phyloP scores from a whole-genome alignment of 2,888 invertebrate genomes.

The Oscheius sp. region DNA sequence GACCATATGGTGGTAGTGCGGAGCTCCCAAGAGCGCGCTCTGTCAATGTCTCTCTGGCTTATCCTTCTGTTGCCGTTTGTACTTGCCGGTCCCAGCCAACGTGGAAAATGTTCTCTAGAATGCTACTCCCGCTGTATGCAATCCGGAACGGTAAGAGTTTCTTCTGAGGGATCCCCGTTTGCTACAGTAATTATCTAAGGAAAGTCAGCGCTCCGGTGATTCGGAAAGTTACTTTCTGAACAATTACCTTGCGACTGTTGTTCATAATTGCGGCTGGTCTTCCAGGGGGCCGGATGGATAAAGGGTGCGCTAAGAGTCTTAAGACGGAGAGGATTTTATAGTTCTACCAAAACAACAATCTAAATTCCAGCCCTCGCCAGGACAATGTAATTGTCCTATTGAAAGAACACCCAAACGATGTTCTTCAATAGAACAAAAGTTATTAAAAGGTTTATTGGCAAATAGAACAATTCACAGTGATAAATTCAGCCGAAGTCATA shows the following conservation, averaged over 20 bases:
- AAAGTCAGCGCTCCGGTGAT: constrained; percentile 7
- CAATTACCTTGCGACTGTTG: constrained; percentile 26
- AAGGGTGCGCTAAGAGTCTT: constrained; percentile 4
- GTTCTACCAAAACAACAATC: constrained; percentile 1
- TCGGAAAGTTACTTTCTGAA: constrained; percentile 12
- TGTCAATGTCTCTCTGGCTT: constrained; percentile 20
- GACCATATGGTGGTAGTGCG: constrained; percentile 19
- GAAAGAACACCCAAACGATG: constrained; percentile 45
- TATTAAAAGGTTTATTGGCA: background rate
- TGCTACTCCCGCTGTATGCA: constrained; percentile 62
- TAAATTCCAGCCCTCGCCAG: constrained; percentile 52
- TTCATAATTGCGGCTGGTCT: constrained; percentile 15
- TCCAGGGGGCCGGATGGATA: constrained; percentile 14
- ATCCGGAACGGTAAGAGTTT: constrained; percentile 58
- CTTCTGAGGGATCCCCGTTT: background rate
- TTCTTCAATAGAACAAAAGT: constrained; percentile 40
- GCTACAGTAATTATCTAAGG: background rate
- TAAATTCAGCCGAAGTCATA: constrained; percentile 49
- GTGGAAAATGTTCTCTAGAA: constrained; percentile 61
- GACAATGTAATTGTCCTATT: constrained; percentile 62
- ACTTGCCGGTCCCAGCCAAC: constrained; percentile 36
- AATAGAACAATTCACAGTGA: background rate
- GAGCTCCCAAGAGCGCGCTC: constrained; percentile 2
- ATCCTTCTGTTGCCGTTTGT: constrained; percentile 15
- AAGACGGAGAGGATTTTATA: constrained; percentile 1